Evolutionary conservation across 1,140 invertebrate genomes (phyloP), one percentile per base, ranked within the genome.

Genomic region (Sitophilus oryzae): DNA sequence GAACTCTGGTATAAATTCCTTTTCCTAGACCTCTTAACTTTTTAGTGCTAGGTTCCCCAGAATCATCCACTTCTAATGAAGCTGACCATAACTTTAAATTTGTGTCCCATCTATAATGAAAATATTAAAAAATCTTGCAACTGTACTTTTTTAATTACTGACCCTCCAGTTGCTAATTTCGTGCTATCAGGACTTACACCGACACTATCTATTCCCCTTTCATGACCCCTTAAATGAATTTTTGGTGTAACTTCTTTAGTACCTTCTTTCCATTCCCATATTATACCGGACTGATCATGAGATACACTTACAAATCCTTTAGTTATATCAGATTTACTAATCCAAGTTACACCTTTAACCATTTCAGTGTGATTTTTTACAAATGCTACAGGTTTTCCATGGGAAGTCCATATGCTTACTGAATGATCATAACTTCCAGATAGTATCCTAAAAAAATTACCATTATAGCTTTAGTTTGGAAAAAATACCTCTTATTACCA

Each of bases 361-460:
- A 86, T 22, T 60, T 70, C 66, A 25, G 81, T 81, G 70, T 98
- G 95, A 2, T 89, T 91, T 40, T 89, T 84, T 61, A 94, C 87
- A 2, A 85, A 87, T 23, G 91, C 73, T 56, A 86, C 79, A 66
- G 91, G 86, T 63, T 89, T 85, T 11, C 93, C 92, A 75, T 88
- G 86, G 4, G 76, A 77, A 11, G 82, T 88, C 92, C 92, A 97
- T 49, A 98, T 79, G 61, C 93, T 88, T 14, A 97, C 66, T 34
- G 90, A 91, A 69, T 91, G 89, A 70, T 98, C 95, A 77, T 97
- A 98, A 73, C 91, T 91, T n/a, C 94, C 94, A 49, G 88, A 88
- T 8, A 97, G 67, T 56, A 96, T 91, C 85, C 88, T 91, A 65
- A 55, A 69, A 68, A 59, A 51, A 49, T 61, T 42, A 41, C 23